Conservation (phyloP, 92 coral and sea anemone genomes). For the Bergia sp. region DNA sequence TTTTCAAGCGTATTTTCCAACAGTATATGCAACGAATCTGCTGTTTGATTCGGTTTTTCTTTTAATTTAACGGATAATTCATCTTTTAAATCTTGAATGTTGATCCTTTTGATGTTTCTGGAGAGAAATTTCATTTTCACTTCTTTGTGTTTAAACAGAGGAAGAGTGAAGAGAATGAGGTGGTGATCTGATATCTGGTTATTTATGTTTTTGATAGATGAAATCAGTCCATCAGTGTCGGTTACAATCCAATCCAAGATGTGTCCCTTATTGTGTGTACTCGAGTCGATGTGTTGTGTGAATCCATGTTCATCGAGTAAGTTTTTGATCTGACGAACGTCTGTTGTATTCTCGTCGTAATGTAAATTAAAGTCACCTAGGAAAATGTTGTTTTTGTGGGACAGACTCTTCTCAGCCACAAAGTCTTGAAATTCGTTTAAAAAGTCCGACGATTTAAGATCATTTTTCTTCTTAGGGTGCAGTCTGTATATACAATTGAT, state of each 20-base stretch:
- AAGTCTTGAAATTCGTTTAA: neutral
- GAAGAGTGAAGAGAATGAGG: neutral
- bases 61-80: neutral
- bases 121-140: neutral
- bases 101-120: neutral
- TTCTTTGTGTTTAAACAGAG: neutral
- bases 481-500: neutral
- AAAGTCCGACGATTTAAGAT: neutral
- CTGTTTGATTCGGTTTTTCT: neutral
- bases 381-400: neutral
- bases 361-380: neutral
- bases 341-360: neutral
- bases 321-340: neutral
- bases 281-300: neutral
- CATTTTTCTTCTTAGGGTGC: neutral
- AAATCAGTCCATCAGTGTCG: neutral
- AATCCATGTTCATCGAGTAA: neutral
- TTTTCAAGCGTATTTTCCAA: neutral
- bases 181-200: neutral
- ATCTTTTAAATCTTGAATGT: neutral
- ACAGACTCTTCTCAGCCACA: neutral
- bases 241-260: neutral
- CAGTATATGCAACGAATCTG: neutral
- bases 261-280: neutral
- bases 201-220: neutral